Conservation (phyloP, 2,797 vertebrate species). For the Spondyliosoma cantharus region DNA sequence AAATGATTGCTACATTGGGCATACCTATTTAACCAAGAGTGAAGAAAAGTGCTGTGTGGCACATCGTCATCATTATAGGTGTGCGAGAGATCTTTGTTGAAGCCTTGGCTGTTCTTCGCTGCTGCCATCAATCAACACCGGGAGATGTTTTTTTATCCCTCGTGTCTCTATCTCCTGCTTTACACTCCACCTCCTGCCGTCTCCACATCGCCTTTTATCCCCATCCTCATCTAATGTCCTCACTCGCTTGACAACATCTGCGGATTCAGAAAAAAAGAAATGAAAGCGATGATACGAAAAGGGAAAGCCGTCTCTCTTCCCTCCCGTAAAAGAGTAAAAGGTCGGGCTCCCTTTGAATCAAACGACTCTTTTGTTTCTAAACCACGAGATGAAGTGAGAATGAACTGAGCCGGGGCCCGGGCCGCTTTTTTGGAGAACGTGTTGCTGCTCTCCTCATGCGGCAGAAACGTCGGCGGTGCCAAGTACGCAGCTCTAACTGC, state of each 20-base stretch:
- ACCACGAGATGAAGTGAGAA: conserved; percentile 37
- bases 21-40: conserved; percentile 18
- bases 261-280: conserved; percentile 26
- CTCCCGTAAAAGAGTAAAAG: conserved; percentile 32
- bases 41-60: neutral
- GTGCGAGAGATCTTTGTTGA: conserved; percentile 8
- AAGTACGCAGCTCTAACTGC: conserved; percentile 72
- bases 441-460: conserved; percentile 39
- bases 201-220: conserved; percentile 18
- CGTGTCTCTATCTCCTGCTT: conserved; percentile 12
- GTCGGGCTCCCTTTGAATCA: conserved; percentile 36
- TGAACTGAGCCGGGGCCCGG: conserved; percentile 14
- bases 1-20: conserved; percentile 28
- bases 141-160: conserved; percentile 11
- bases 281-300: conserved; percentile 16
- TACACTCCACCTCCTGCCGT: conserved; percentile 18
- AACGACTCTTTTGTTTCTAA: conserved; percentile 56
- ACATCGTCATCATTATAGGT: conserved; percentile 26
- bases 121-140: conserved; percentile 39
- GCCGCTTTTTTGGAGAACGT: conserved; percentile 49
- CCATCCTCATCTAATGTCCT: conserved; percentile 15
- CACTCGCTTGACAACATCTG: conserved; percentile 9
- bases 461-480: conserved; percentile 60
- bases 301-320: conserved; percentile 7
- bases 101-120: conserved; percentile 12